Conservation (phyloP, 2,888 invertebrate species). For the Sesamia inferens region DNA sequence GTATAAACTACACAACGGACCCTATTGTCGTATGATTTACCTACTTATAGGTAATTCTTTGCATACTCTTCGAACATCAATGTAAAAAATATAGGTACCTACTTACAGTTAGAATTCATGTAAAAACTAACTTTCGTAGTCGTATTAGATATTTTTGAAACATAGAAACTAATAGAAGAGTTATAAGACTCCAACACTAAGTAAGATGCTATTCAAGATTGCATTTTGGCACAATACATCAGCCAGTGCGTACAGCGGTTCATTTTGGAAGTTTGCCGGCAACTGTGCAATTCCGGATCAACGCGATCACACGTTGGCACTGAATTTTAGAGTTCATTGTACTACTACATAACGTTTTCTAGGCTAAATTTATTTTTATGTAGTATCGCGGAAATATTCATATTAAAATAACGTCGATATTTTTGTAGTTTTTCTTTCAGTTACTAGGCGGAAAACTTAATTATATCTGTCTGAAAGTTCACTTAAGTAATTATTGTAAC, state of each 20-base stretch:
- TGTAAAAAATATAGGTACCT: background rate
- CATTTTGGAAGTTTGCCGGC: conserved; percentile 64
- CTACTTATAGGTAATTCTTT: background rate
- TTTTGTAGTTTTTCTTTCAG: background rate
- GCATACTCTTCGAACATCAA: background rate
- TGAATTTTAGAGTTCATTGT: conserved; percentile 66
- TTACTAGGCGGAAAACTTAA: background rate
- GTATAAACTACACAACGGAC: background rate
- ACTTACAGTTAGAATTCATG: no score
- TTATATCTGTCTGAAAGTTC: background rate
- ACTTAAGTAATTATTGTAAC: background rate
- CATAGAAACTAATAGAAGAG: conserved; percentile 9
- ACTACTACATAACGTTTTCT: conserved; percentile 55
- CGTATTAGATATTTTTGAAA: background rate
- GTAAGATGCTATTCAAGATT: conserved; percentile 46
- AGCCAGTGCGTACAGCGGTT: conserved; percentile 49
- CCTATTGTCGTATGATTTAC: background rate
- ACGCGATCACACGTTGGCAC: conserved; percentile 67
- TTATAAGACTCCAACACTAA: conserved; percentile 16
- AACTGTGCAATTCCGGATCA: conserved; percentile 66
- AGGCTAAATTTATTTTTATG: conserved; percentile 40
- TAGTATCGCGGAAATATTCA: conserved; percentile 32
- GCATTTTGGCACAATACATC: conserved; percentile 57
- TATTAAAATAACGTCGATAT: conserved; percentile 4
- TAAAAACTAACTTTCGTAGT: background rate